Conservation (phyloP, 1,140 invertebrate species). For the Phymastichus coffea region DNA sequence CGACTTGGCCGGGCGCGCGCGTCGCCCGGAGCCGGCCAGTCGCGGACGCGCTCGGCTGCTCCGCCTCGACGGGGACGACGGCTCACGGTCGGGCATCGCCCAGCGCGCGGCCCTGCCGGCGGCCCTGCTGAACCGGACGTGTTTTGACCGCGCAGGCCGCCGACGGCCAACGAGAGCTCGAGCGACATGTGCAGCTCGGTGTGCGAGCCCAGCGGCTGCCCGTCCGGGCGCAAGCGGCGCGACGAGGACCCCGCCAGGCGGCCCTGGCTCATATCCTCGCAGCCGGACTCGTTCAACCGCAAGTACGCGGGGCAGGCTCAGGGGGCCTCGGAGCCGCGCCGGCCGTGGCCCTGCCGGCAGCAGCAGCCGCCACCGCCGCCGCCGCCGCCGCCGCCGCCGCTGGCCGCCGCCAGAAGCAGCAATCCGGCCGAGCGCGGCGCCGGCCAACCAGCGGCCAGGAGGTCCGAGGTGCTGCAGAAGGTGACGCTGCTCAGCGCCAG, state of each 20-base stretch:
- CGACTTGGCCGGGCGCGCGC: not conserved
- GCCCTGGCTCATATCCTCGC: not conserved
- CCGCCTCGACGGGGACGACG: not conserved
- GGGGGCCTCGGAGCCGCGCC: not conserved
- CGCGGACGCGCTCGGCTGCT: not conserved
- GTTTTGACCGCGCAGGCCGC: not conserved
- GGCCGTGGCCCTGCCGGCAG: not conserved
- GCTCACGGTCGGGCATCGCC: not conserved
- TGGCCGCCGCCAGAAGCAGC: not conserved
- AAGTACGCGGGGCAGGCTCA: not conserved
- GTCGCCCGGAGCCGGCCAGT: too few species aligned
- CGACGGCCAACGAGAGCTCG: not conserved
- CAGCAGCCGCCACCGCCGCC: too few species aligned
- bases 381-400: not conserved
- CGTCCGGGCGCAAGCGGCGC: not conserved
- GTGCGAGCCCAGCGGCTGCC: not conserved
- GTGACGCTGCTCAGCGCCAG: not conserved
- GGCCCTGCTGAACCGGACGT: too few species aligned
- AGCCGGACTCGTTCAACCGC: not conserved
- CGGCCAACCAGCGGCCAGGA: not conserved
- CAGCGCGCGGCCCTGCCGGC: too few species aligned
- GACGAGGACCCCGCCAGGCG: not conserved
- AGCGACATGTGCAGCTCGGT: slow-evolving; percentile 2
- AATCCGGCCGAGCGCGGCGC: not conserved
- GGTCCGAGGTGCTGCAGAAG: slow-evolving; percentile 2